These are phyloP conservation scores for Apus apus DNA, from an alignment of 2,113 vertebrate genomes.

Conservation along the genomic window DNA sequence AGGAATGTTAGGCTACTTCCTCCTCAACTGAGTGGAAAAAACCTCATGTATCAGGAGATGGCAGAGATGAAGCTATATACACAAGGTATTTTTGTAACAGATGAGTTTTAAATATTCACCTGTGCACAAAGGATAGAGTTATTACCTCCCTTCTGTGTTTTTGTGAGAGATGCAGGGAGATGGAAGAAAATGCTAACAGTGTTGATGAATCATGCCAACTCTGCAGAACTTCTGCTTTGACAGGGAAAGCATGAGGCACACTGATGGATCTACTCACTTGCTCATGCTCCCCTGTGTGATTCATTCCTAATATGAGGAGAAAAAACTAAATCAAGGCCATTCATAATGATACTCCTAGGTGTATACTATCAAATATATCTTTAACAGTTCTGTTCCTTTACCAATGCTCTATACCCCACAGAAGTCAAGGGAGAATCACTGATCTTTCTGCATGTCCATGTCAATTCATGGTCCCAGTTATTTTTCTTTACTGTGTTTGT, in stretches of 20 bases:
- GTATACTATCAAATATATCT: not conserved
- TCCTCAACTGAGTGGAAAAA: not conserved
- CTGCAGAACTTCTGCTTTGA: not conserved
- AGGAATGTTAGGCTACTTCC: not conserved
- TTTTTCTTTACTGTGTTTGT: not conserved
- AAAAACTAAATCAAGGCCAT: not conserved
- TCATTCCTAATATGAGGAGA: not conserved
- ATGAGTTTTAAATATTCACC: accelerated
- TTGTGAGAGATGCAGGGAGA: not conserved
- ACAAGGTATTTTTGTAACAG: accelerated
- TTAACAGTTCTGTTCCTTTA: not conserved
- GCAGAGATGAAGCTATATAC: not conserved
- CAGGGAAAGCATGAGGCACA: not conserved
- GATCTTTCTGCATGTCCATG: accelerated
- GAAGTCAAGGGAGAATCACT: not conserved
- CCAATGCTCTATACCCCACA: not conserved
- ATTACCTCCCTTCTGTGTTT: not conserved
- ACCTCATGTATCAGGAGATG: not conserved
- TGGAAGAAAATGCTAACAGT: not conserved
- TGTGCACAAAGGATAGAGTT: not conserved
- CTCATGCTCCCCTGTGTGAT: accelerated
- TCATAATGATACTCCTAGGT: not conserved
- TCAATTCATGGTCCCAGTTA: accelerated
- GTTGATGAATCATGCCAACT: not conserved
- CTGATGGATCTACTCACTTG: not conserved